Conservation (phyloP, 2,888 invertebrate species). For the Cheilosia soror region DNA sequence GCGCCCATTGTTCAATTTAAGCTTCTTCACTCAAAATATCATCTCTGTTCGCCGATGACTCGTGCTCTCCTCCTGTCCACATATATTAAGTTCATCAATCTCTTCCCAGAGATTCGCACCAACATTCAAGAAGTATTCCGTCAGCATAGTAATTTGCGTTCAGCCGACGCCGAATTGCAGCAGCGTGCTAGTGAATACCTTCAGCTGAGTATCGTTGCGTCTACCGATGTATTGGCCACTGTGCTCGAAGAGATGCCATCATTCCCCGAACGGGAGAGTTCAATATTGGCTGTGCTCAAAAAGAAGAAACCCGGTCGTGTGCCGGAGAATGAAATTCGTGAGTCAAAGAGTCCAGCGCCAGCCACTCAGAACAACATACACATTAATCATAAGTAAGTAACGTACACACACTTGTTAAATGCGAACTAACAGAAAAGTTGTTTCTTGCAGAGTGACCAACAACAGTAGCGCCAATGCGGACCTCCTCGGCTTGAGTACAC, state of each 20-base stretch:
- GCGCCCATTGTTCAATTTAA: constrained; percentile 99
- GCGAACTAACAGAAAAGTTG: not conserved
- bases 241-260: constrained; percentile 99
- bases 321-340: constrained; percentile 93
- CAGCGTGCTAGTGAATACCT: constrained; percentile 99
- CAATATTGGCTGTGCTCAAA: constrained; percentile 98
- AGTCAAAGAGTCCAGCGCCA: constrained; percentile 90
- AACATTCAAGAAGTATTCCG: constrained; percentile 97
- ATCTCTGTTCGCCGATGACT: constrained; percentile 98
- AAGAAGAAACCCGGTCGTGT: constrained; percentile 98
- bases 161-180: constrained; percentile 99
- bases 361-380: constrained; percentile 83
- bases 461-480: constrained; percentile 88
- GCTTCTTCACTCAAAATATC: constrained; percentile 99
- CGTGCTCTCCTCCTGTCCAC: constrained; percentile 98
- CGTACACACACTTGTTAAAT: not conserved
- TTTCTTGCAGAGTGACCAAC: constrained; percentile 78
- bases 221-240: constrained; percentile 98
- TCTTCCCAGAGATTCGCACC: constrained; percentile 98
- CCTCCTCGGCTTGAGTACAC: constrained; percentile 94
- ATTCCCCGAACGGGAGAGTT: constrained; percentile 99
- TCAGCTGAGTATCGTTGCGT: constrained; percentile 97
- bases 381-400: constrained; percentile 83
- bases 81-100: constrained; percentile 99
- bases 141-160: constrained; percentile 97